Evolutionary conservation across 2,113 vertebrate species (phyloP).

Genomic region (Onychorhynchus coronatus): DNA sequence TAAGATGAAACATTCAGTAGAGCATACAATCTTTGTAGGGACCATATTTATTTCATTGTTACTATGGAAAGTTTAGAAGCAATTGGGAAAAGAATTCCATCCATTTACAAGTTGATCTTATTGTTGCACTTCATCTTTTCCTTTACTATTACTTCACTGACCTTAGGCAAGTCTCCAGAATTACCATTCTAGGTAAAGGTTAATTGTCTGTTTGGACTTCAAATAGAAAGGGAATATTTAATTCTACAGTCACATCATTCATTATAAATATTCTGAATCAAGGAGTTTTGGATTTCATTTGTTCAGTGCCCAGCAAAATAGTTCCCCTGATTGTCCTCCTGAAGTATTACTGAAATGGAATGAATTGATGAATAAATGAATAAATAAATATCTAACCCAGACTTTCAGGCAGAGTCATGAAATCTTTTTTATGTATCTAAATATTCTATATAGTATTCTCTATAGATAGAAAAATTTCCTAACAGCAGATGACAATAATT

Average conservation of each 20-base stretch:
- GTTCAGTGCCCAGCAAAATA: not conserved
- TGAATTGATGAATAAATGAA: constrained; percentile 37
- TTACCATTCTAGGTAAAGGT: not conserved
- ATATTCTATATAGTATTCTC: not conserved
- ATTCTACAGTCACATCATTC: not conserved
- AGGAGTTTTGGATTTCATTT: not conserved
- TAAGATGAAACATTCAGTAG: not conserved
- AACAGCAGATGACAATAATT: not conserved
- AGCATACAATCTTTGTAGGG: not conserved
- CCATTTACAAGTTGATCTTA: not conserved
- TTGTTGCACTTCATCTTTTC: not conserved
- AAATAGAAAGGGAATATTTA: not conserved
- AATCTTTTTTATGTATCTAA: not conserved
- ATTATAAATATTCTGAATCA: not conserved
- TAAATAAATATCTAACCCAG: not conserved
- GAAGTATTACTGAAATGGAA: constrained; percentile 6
- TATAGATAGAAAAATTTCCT: not conserved
- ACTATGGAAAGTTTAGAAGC: not conserved
- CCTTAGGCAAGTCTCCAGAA: not conserved
- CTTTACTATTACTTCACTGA: not conserved
- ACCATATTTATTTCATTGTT: not conserved
- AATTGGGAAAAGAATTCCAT: not conserved
- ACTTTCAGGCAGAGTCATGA: not conserved
- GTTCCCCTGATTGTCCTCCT: not conserved
- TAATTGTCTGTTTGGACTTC: not conserved